phyloP scores from a whole-genome alignment of 2,888 invertebrate genomes.

The Leptopilina drosophilae region DNA sequence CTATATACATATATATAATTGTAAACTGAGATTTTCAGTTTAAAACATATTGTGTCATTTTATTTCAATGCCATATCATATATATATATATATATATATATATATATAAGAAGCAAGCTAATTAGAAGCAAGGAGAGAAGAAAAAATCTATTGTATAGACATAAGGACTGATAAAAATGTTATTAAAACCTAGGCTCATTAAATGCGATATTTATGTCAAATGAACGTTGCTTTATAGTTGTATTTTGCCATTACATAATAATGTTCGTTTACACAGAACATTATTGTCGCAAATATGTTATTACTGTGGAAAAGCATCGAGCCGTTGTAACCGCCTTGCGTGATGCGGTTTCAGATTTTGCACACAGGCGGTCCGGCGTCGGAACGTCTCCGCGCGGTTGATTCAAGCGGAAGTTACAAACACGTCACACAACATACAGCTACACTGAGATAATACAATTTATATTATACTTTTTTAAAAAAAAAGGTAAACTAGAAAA shows the following conservation, averaged over 20 bases:
- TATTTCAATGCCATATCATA: not conserved
- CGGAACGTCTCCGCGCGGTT: slow-evolving; percentile 56
- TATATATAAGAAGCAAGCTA: not conserved
- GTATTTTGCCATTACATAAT: slow-evolving; percentile 66
- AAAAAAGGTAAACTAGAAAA: no score
- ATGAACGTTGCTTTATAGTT: slow-evolving; percentile 1
- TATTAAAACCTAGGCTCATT: not conserved
- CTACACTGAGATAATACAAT: slow-evolving; percentile 41
- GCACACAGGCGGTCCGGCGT: slow-evolving; percentile 52
- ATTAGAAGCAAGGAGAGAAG: not conserved
- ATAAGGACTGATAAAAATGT: not conserved
- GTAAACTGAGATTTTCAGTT: not conserved
- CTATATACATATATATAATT: not conserved
- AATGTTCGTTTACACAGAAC: slow-evolving; percentile 70
- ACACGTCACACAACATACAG: slow-evolving; percentile 61
- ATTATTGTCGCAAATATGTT: slow-evolving; percentile 72
- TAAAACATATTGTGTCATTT: not conserved
- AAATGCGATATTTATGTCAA: slow-evolving; percentile 4
- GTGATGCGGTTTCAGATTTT: slow-evolving; percentile 67
- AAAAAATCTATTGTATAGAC: not conserved
- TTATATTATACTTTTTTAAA: no score
- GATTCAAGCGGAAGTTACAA: slow-evolving; percentile 64
- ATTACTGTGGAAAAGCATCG: slow-evolving; percentile 71
- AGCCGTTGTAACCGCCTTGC: slow-evolving; percentile 63
- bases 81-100: no score